Base-by-base conservation (phyloP, 2,797 vertebrate genomes). In the Coendou prehensilis region DNA sequence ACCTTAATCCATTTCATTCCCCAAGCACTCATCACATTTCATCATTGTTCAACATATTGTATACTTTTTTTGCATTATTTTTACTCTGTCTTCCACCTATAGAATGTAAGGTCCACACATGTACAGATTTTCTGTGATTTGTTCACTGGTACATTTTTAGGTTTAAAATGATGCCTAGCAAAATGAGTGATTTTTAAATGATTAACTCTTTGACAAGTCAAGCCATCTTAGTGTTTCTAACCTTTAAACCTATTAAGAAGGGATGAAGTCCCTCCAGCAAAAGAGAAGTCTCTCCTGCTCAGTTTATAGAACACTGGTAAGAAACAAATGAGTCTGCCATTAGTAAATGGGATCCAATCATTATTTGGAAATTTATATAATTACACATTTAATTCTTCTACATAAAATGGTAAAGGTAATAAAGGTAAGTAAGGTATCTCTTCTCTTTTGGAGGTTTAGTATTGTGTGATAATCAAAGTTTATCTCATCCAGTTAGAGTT, bases 191-290 rank as follows among this genome's bases (percentile, higher is more conserved):
- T 37, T 75, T 69, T 57, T 8, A 33, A 83, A 69, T 23, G 23
- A 83, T 79, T 30, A 83, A 56, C 54, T 41, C 26, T 89, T 87
- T 52, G 15, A 92, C 22, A 87, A 92, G 37, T 57, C 41, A 90
- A 28, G 41, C 20, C 23, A 85, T 87, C 15, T 41, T 2, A 1
- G 47, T 80, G 30, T 87, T 93, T 76, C 47, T 63, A 14, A 84
- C 63, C n/a, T 6, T 92, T 71, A 41, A 41, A 54, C 78, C 50
- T 64, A 11, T 28, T 37, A 54, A 59, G 33, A 22, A 54, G 8
- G 9, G 3, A 86, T 63, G 17, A 81, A 64, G 79, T 84, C 18
- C n/a, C n/a, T 87, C 57, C 22, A 75, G 37, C 5, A 78, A 47
- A 28, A 50, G 2, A 7, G 6, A 81, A 78, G 67, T 84, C 37